Evolutionary conservation across 2,888 invertebrate species (phyloP).

Genomic region (Portevinia maculata): DNA sequence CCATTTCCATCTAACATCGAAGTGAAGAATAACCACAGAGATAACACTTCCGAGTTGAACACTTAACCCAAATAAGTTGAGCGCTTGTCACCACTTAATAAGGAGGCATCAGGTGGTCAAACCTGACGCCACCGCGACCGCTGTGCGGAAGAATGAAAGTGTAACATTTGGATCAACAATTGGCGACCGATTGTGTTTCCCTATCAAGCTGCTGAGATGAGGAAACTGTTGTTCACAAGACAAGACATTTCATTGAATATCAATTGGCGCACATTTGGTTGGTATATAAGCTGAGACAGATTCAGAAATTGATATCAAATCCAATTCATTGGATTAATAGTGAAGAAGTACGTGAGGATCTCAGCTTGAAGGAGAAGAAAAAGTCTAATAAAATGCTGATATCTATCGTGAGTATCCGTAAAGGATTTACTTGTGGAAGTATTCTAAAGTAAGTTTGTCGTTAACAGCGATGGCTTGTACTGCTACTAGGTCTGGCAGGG

Average conservation of each 20-base stretch:
- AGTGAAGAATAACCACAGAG: conserved; percentile 38
- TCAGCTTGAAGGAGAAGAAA: conserved; percentile 37
- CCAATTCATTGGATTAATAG: conserved; percentile 34
- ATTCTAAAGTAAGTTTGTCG: not conserved
- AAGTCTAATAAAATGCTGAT: conserved; percentile 51
- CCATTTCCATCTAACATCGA: conserved; percentile 33
- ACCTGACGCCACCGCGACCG: not conserved
- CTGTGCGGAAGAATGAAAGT: conserved; percentile 39
- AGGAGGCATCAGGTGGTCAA: not conserved
- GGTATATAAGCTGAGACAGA: conserved; percentile 57
- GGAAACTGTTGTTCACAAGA: conserved; percentile 33
- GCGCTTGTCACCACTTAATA: conserved; percentile 23
- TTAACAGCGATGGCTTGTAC: conserved; percentile 54
- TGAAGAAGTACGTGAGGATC: conserved; percentile 39
- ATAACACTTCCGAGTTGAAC: conserved; percentile 53
- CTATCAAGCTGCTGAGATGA: conserved; percentile 32
- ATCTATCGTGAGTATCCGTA: conserved; percentile 51
- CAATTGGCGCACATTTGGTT: conserved; percentile 13
- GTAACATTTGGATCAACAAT: conserved; percentile 32
- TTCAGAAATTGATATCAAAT: conserved; percentile 45
- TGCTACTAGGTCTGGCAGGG: conserved; percentile 49
- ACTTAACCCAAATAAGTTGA: conserved; percentile 66
- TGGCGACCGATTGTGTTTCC: conserved; percentile 43
- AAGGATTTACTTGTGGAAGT: not conserved
- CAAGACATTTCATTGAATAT: conserved; percentile 30